A percentile compares a stretch with the other conserved stretches of the same genome.
These are phyloP conservation scores for Pelusios castaneus DNA, from an alignment of 2,113 vertebrate species.

Conservation along the genomic window DNA sequence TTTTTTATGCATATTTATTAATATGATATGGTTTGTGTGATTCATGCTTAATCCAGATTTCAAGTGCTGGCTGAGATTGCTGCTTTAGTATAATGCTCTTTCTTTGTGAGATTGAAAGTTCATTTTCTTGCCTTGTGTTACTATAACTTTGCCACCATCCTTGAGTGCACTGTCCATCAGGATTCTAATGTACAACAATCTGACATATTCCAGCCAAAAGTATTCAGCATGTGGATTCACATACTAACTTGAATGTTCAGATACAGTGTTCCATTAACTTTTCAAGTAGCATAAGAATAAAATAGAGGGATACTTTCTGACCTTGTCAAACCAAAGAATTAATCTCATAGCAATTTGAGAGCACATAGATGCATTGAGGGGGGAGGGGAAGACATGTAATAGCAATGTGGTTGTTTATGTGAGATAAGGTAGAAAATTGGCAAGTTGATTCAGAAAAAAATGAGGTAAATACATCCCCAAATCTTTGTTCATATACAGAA, in stretches of 20 bases:
- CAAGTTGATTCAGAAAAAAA: not conserved
- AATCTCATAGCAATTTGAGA: not conserved
- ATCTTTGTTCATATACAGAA: not conserved
- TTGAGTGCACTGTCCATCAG: not conserved
- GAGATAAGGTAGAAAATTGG: not conserved
- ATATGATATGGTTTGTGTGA: not conserved
- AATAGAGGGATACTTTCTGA: not conserved
- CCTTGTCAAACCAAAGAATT: not conserved
- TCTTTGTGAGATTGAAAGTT: not conserved
- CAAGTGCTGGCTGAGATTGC: not conserved
- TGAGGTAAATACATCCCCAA: not conserved
- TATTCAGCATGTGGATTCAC: not conserved
- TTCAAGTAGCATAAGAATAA: not conserved
- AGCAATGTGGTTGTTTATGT: not conserved
- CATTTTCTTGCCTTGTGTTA: not conserved
- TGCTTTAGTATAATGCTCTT: not conserved
- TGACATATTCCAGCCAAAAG: not conserved
- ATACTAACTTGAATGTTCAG: rapidly evolving
- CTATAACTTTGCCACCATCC: not conserved
- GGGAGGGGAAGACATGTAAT: not conserved
- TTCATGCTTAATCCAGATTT: not conserved
- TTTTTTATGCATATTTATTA: not conserved
- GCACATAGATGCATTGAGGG: not conserved
- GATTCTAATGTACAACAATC: not conserved
- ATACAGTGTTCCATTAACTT: not conserved